phyloP scores from a whole-genome alignment of 2,888 invertebrate species.

The Amphipyra berbera region DNA sequence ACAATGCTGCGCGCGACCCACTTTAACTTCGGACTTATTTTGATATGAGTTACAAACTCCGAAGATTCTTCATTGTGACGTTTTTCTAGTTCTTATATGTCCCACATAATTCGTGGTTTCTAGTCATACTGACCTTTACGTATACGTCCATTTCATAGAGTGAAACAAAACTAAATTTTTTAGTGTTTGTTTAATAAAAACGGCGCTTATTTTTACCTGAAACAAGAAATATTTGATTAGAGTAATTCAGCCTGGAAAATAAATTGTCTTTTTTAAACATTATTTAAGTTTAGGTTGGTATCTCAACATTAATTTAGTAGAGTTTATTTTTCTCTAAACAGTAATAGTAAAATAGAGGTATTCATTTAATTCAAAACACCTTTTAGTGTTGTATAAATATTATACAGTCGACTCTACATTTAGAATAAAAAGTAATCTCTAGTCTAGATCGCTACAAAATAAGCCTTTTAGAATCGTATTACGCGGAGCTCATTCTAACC shows the following conservation, averaged over 20 bases:
- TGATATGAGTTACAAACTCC: slow-evolving; percentile 66
- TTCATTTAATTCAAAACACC: background rate
- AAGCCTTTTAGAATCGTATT: slow-evolving; percentile 46
- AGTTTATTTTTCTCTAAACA: too few species aligned
- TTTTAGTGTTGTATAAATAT: slow-evolving; percentile 8
- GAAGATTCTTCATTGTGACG: slow-evolving; percentile 54
- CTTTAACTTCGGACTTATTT: slow-evolving; percentile 71
- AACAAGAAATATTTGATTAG: slow-evolving; percentile 37
- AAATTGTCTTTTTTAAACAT: background rate
- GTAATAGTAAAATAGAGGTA: too few species aligned
- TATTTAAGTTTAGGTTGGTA: background rate
- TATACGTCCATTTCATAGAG: background rate
- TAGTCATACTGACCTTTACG: slow-evolving; percentile 32
- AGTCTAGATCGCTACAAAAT: slow-evolving; percentile 31
- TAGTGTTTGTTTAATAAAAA: slow-evolving; percentile 15
- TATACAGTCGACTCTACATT: background rate
- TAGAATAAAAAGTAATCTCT: slow-evolving; percentile 25
- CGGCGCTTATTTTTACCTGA: slow-evolving; percentile 43
- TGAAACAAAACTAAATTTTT: slow-evolving; percentile 5
- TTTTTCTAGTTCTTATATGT: slow-evolving; percentile 42
- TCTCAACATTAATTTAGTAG: too few species aligned
- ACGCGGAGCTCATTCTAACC: slow-evolving; percentile 42
- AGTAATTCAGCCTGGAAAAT: background rate
- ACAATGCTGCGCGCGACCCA: slow-evolving; percentile 73
- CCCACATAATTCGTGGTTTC: background rate